These are phyloP conservation scores for Papilio elwesi DNA, from an alignment of 2,888 invertebrate genomes.

Conservation along the genomic window DNA sequence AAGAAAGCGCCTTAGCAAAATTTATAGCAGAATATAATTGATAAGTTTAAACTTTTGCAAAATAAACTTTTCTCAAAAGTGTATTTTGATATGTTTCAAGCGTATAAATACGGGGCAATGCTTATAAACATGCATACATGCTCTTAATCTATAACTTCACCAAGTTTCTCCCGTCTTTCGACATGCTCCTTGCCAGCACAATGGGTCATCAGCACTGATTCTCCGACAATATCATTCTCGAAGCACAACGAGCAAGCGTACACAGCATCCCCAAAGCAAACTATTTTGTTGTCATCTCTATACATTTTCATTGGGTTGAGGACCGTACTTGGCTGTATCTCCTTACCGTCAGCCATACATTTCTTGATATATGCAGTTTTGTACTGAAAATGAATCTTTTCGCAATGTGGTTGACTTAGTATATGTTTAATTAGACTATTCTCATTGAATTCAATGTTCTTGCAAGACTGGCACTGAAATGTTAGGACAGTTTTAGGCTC, in stretches of 20 bases:
- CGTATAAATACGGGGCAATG: background rate
- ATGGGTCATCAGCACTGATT: conserved; percentile 74
- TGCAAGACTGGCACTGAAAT: conserved; percentile 71
- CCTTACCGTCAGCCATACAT: conserved; percentile 68
- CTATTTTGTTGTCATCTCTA: conserved; percentile 77
- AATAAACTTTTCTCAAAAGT: conserved; percentile 8
- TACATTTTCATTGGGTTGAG: conserved; percentile 79
- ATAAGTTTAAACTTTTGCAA: background rate
- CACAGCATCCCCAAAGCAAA: conserved; percentile 75
- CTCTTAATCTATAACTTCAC: conserved; percentile 61
- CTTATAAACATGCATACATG: conserved; percentile 44
- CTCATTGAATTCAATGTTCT: conserved; percentile 63
- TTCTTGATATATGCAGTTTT: conserved; percentile 79
- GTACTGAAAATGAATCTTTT: conserved; percentile 76
- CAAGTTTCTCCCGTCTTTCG: conserved; percentile 60
- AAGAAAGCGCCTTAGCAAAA: background rate
- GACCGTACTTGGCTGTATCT: conserved; percentile 76
- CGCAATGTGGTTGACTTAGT: conserved; percentile 68
- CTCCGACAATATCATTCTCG: conserved; percentile 72
- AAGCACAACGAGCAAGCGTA: conserved; percentile 78
- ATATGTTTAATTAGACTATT: conserved; percentile 68
- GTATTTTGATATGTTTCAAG: conserved; percentile 21
- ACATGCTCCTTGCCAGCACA: conserved; percentile 64
- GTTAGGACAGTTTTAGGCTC: conserved; percentile 60
- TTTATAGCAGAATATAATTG: background rate